phyloP scores from a whole-genome alignment of 2,797 vertebrate genomes.

The Propithecus perrieri region DNA sequence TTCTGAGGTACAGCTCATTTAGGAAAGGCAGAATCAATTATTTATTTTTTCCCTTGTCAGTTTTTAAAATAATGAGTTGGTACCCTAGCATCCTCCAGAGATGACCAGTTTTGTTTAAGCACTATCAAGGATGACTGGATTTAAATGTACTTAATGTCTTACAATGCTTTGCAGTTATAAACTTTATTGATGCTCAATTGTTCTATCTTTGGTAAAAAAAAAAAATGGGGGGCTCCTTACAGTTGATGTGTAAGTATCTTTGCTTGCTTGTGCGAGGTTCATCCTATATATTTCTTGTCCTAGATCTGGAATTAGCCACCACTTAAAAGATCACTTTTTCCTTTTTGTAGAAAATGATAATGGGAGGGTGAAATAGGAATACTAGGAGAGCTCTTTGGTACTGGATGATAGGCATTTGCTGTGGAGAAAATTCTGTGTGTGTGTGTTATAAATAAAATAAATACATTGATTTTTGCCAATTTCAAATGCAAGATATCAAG shows the following conservation, averaged over 20 bases:
- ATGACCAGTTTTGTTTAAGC: background rate
- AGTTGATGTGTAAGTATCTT: background rate
- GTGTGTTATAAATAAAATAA: background rate
- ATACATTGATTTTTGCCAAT: background rate
- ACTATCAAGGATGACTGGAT: background rate
- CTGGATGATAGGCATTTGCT: background rate
- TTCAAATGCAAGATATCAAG: background rate
- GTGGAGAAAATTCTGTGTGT: background rate
- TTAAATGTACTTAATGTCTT: background rate
- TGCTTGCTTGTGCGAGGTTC: background rate
- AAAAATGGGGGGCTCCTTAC: background rate
- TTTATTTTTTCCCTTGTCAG: background rate
- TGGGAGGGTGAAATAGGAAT: background rate
- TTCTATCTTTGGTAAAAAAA: background rate
- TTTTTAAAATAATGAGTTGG: background rate
- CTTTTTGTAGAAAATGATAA: background rate
- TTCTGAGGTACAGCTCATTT: background rate
- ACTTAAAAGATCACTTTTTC: slow-evolving; percentile 19
- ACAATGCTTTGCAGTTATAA: background rate
- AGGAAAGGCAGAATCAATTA: background rate
- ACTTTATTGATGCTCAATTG: background rate
- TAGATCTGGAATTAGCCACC: background rate
- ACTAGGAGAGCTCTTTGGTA: background rate
- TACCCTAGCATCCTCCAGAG: background rate
- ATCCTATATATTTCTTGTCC: background rate